Evolutionary conservation across 2,797 vertebrate species (phyloP).

Genomic region (Catharus ustulatus): DNA sequence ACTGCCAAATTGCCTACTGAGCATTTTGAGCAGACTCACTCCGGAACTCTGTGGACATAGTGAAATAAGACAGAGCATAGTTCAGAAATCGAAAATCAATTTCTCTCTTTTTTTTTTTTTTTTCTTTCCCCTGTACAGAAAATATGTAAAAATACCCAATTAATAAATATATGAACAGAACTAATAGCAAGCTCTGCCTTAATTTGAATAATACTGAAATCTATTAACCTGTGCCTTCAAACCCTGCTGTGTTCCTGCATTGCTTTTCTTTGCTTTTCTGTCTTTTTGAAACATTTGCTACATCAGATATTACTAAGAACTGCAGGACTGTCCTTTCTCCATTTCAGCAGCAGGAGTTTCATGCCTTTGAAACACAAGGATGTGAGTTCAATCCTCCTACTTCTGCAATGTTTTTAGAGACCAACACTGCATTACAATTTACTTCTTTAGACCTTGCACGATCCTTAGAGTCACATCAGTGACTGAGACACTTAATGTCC

Average conservation of each 20-base stretch:
- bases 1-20: background rate
- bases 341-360: background rate
- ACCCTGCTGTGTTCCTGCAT: background rate
- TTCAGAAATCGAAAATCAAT: background rate
- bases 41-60: background rate
- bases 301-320: background rate
- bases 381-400: background rate
- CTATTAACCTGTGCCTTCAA: background rate
- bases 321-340: background rate
- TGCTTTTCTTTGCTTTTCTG: background rate
- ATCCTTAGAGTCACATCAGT: background rate
- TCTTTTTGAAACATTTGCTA: background rate
- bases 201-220: conserved; percentile 4
- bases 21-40: background rate
- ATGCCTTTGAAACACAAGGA: background rate
- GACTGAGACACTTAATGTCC: background rate
- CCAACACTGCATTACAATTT: background rate
- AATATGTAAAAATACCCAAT: background rate
- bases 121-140: background rate
- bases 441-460: background rate
- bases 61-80: background rate
- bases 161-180: background rate
- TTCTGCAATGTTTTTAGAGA: background rate
- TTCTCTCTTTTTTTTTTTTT: background rate
- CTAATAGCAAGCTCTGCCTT: background rate